Evolutionary conservation across 2,888 invertebrate genomes (phyloP).

Genomic region (Tridacna gigas): DNA sequence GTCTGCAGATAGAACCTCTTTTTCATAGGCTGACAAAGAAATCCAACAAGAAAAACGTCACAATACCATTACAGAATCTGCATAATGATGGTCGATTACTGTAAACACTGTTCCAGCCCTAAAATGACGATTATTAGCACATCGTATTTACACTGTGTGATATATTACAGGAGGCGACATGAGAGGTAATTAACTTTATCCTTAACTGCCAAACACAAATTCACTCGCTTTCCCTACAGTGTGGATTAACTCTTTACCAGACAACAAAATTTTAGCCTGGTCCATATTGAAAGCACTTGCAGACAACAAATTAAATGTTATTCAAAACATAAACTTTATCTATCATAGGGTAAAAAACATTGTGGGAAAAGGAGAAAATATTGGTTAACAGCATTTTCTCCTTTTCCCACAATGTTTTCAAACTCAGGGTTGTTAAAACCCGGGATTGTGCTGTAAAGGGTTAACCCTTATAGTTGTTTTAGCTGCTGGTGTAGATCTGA

Average conservation of each 20-base stretch:
- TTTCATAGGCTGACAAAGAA: too few relatives aligned
- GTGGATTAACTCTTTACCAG: not conserved
- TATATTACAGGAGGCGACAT: constrained; percentile 2
- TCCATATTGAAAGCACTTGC: not conserved
- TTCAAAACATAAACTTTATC: not conserved
- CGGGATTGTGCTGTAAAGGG: not conserved
- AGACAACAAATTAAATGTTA: not conserved
- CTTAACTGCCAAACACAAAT: too few relatives aligned
- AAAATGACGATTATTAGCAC: constrained; percentile 9
- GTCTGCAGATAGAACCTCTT: too few relatives aligned
- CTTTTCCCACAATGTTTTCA: not conserved
- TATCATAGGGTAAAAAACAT: not conserved
- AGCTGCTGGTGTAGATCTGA: too few relatives aligned
- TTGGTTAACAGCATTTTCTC: not conserved
- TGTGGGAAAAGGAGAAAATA: not conserved
- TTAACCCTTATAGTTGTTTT: too few relatives aligned
- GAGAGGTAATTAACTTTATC: not conserved
- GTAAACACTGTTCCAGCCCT: not conserved
- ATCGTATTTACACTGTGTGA: constrained; percentile 25
- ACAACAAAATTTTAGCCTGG: not conserved
- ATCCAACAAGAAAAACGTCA: too few relatives aligned
- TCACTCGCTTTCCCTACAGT: too few relatives aligned
- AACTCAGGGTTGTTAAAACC: not conserved
- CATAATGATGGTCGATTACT: not conserved
- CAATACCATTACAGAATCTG: too few relatives aligned